Base-by-base conservation (phyloP, 2,888 invertebrate genomes). In the Apoderus coryli region DNA sequence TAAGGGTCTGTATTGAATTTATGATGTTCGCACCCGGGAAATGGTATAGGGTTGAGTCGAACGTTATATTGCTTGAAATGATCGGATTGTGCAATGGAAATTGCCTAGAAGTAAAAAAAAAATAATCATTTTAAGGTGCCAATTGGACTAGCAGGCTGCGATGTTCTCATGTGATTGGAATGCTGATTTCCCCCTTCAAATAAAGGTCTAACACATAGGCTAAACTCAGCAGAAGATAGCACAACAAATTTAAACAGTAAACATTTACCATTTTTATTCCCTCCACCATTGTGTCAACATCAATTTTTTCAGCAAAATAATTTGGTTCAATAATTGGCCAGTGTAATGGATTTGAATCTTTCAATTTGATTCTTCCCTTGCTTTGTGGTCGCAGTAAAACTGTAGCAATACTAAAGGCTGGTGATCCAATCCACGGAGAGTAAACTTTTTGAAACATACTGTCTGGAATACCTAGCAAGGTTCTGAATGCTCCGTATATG, bases 321-420 rank as follows among this genome's bases (percentile, higher is more conserved):
- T 90, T 88, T 0, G 84, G 74, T 27, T 81, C 66, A 47, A 92
- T 72, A 31, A 67, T 58, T 0, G 92, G 92, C 56, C 76, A 72
- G 30, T 78, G 73, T 13, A 69, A 60, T 1, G 86, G 84, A 59
- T 81, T 72, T 0, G 63, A 57, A 31, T 76, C 76, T 34, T 69
- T 69, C 28, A 95, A 59, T 10, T 61, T 65, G 26, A 85, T 63
- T 25, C 77, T 63, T 0, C 85, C 85, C 10, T 72, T 63, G 44
- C 84, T 84, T 33, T 71, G 70, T 0, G 85, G 84, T 11, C 76
- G 64, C 49, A 85, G 59, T 14, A 84, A 56, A 12, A 84, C 69
- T 0, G 82, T 77, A 32, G 78, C 76, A 32, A 86, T 63, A 3
- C 72, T 67, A 50, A 82, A 78, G 0, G 71, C 66, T 13, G 72